Evolutionary conservation across 1,140 invertebrate species (phyloP), one percentile per base, ranked within the genome.

Genomic region (Eufriesea mexicana): DNA sequence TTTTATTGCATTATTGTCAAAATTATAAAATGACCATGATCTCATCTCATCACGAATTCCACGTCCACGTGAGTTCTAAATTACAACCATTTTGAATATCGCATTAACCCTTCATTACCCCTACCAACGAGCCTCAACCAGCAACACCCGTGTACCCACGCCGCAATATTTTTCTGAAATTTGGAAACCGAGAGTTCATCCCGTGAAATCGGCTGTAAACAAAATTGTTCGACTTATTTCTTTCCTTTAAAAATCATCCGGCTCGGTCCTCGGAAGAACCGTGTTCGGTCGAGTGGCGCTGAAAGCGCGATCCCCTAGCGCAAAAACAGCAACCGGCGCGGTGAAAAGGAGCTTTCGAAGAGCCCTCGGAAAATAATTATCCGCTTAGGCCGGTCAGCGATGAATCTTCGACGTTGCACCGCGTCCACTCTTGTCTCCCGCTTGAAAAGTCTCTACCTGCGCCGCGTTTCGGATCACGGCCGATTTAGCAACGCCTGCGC

Each of bases 331-430:
- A 5, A 25, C 4, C 5, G 10, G n/a, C 12, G 57, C 35, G 61
- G 12, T 23, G 23, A 4, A 70, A 35, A 62, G 64, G n/a, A 61
- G 66, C 25, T 77, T 45, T 57, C 10, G 10, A 12, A 23, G 18
- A 55, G 55, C 7, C 51, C 28, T 47, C 2, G 55, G 18, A 57
- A 51, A 68, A 78, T 78, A 78, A 83, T 83, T 83, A 83, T 83
- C 74, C 74, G 74, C 80, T 83, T 83, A 78, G 74, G 23, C 18
- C 20, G 25, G 72, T 76, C 25, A 47, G 45, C 18, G 64, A 66
- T 51, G 64, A 72, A 66, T 51, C n/a, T 72, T 64, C 23, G 75
- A 68, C 62, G 16, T 75, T 75, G 35, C 20, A 20, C 10, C 12
- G 67, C 18, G 6, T 47, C 57, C 47, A 28, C 20, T 62, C 9